These are phyloP conservation scores for Pararge aegeria DNA, from an alignment of 1,140 invertebrate genomes.

Conservation along the genomic window DNA sequence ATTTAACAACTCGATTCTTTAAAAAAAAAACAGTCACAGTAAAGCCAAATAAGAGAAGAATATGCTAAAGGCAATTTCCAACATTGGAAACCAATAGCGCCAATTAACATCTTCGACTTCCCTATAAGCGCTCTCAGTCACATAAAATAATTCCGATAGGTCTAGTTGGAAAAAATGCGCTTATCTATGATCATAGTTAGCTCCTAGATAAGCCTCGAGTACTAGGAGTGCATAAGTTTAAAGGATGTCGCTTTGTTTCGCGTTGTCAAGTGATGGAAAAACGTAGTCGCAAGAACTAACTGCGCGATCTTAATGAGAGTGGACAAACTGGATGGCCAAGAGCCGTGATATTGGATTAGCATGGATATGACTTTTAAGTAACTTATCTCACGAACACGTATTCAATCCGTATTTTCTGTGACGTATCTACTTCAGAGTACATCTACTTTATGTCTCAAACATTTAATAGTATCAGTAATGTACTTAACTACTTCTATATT, in stretches of 20 bases:
- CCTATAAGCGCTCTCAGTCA: constrained; percentile 26
- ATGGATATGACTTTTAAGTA: constrained; percentile 37
- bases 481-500: no score
- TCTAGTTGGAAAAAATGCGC: constrained; percentile 29
- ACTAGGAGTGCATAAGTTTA: constrained; percentile 54
- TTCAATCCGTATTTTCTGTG: no score
- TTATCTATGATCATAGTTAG: constrained; percentile 72
- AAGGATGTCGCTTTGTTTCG: constrained; percentile 42
- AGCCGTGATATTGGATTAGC: constrained; percentile 35
- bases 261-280: constrained; percentile 63
- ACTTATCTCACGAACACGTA: no score
- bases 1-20: neutral
- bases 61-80: constrained; percentile 1
- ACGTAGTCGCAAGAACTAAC: constrained; percentile 53
- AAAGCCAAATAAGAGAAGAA: constrained; percentile 19
- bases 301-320: constrained; percentile 74
- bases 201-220: constrained; percentile 57
- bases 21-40: neutral
- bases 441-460: no score
- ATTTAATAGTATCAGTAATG: no score
- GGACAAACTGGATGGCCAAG: constrained; percentile 70
- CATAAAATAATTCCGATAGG: constrained; percentile 23
- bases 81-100: constrained; percentile 20
- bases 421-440: no score
- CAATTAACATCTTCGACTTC: constrained; percentile 22